phyloP scores from a whole-genome alignment of 1,140 invertebrate species.

The Chrysomallon squamiferum region DNA sequence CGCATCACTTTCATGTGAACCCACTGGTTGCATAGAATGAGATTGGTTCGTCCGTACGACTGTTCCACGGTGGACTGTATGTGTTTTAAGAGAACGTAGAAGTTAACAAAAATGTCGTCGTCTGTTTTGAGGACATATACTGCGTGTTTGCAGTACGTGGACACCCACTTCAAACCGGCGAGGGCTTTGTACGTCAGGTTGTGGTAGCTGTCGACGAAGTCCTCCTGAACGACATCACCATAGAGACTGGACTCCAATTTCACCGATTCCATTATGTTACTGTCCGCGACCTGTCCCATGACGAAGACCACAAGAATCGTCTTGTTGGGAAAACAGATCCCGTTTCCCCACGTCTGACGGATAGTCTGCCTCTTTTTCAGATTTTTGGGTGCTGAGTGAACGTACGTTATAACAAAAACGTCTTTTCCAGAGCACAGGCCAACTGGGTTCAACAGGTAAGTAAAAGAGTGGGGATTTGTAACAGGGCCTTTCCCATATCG shows the following conservation, averaged over 20 bases:
- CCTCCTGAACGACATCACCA: constrained; percentile 80
- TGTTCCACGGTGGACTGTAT: constrained; percentile 59
- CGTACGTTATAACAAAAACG: constrained; percentile 45
- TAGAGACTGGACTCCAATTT: constrained; percentile 70
- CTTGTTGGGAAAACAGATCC: constrained; percentile 21
- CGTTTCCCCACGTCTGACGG: constrained; percentile 58
- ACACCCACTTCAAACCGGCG: constrained; percentile 82
- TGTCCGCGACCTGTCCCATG: constrained; percentile 69
- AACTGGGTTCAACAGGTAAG: neutral
- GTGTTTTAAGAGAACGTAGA: constrained; percentile 70
- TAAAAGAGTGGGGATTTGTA: constrained; percentile 1
- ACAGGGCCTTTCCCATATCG: neutral
- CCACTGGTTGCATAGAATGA: constrained; percentile 56
- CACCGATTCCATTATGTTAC: constrained; percentile 64
- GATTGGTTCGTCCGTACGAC: constrained; percentile 11
- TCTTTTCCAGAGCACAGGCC: neutral
- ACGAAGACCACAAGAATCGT: constrained; percentile 70
- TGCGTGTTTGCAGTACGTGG: constrained; percentile 71
- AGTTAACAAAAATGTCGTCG: constrained; percentile 62
- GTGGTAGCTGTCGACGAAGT: constrained; percentile 79
- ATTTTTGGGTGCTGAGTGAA: constrained; percentile 52
- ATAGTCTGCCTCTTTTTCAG: constrained; percentile 49
- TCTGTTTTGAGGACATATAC: constrained; percentile 66
- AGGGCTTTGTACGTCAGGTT: constrained; percentile 90
- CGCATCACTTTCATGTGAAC: constrained; percentile 51